Conservation (phyloP, 2,888 invertebrate species). For the Drosophila meridionalis region DNA sequence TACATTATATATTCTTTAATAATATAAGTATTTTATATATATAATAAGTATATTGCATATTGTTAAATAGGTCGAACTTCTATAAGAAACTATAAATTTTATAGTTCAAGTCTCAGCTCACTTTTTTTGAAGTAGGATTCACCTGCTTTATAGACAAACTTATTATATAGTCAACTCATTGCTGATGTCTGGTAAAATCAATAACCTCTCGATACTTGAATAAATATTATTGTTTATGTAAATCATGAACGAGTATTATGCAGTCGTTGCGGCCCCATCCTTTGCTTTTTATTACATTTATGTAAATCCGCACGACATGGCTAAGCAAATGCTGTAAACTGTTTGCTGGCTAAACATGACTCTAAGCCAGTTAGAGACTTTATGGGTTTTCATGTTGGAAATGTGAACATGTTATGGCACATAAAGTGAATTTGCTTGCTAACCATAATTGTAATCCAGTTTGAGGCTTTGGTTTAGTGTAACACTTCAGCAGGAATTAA, state of each 20-base stretch:
- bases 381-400: conserved; percentile 21
- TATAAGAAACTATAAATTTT: no score
- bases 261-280: background rate
- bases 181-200: no score
- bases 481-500: conserved; percentile 52
- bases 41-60: no score
- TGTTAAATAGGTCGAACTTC: no score
- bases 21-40: no score
- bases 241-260: background rate
- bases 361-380: conserved; percentile 85
- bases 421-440: conserved; percentile 21
- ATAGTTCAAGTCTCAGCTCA: no score
- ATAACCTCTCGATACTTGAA: background rate
- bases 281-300: background rate
- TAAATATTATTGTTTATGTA: background rate
- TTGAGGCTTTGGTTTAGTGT: conserved; percentile 82
- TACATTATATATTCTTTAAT: no score
- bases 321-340: conserved; percentile 10
- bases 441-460: conserved; percentile 85
- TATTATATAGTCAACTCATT: no score
- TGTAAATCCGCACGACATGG: background rate
- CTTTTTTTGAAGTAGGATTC: no score
- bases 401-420: background rate
- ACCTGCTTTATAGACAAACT: no score
- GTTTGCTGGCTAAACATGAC: conserved; percentile 81